These are phyloP conservation scores for Gasterosteus nipponicus DNA, from an alignment of 2,113 vertebrate species.

Conservation along the genomic window DNA sequence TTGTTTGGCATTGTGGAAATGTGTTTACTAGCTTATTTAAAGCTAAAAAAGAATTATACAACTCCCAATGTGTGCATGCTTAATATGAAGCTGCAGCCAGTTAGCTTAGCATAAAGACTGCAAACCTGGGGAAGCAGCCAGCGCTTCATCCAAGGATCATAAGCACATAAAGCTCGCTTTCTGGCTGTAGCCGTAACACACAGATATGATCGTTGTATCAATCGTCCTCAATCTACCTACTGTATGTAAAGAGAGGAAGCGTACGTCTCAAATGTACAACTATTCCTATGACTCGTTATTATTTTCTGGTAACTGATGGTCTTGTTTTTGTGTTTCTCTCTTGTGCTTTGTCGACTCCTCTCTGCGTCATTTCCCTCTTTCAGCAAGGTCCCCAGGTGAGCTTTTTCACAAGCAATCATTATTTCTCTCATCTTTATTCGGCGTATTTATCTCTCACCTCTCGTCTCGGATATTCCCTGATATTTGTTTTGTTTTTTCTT, in stretches of 20 bases:
- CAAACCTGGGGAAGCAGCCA: neutral
- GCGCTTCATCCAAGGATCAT: neutral
- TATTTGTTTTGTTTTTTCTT: neutral
- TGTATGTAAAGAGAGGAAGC: neutral
- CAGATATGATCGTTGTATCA: neutral
- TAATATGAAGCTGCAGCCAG: neutral
- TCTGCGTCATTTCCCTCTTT: conserved; percentile 27
- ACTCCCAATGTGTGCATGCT: neutral
- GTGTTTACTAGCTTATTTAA: neutral
- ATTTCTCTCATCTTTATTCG: conserved; percentile 14
- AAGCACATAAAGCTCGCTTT: neutral
- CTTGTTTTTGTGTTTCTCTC: conserved; percentile 37
- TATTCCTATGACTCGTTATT: neutral
- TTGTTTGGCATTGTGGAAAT: conserved; percentile 38
- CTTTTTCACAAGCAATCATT: conserved; percentile 29
- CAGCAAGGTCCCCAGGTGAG: conserved; percentile 81
- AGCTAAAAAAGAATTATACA: neutral
- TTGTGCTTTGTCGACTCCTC: conserved; percentile 29
- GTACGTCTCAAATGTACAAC: conserved; percentile 22
- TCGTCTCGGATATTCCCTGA: neutral
- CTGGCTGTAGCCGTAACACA: neutral
- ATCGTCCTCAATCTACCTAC: neutral
- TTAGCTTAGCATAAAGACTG: conserved; percentile 10
- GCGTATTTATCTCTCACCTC: conserved; percentile 1
- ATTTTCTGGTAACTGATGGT: conserved; percentile 13